Evolutionary conservation across 2,113 vertebrate species (phyloP), one percentile per base, ranked within the genome.

Genomic region (Lipotes vexillifer): DNA sequence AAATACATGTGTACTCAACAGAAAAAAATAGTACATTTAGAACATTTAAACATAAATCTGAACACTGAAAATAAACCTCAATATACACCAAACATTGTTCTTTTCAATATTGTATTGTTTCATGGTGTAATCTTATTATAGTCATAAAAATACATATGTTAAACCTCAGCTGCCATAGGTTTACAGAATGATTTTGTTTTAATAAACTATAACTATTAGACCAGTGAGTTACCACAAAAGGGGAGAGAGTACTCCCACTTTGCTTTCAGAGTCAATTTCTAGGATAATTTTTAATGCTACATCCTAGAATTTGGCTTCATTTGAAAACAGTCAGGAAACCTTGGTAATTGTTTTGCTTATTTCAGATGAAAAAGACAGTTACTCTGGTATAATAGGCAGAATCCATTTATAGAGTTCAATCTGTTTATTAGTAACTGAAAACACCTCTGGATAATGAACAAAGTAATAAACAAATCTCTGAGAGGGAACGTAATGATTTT

Each of bases 151-250:
- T 83, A 77, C 2, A 5, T 80, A 66, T 87, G 84, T 88, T 87
- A 94, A 88, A 83, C 12, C 2, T 81, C 33, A 94, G 55, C 69
- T 96, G 29, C 18, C 13, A 36, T 36, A 69, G 20, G 25, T 65
- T 96, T 63, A 61, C 41, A 75, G 46, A 10, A 63, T 87, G n/a
- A 80, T 88, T 94, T 95, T 81, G 17, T 90, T 90, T 97, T 93
- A 97, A 78, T 93, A 81, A 88, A 68, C 3, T n/a, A 29, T 17
- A 71, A 90, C 21, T 55, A 84, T 92, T 82, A 94, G 20, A 57
- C 3, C 31, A 61, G 14, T 78, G 27, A 90, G 46, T 77, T 68
- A 66, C 72, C n/a, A 89, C 18, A 89, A 78, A 68, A 59, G 25
- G 27, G 23, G 20, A 33, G 9, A 90, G 7, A 55, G 1, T 63